phyloP scores from a whole-genome alignment of 2,797 vertebrate species.

The Heteromormyrus szaboi region DNA sequence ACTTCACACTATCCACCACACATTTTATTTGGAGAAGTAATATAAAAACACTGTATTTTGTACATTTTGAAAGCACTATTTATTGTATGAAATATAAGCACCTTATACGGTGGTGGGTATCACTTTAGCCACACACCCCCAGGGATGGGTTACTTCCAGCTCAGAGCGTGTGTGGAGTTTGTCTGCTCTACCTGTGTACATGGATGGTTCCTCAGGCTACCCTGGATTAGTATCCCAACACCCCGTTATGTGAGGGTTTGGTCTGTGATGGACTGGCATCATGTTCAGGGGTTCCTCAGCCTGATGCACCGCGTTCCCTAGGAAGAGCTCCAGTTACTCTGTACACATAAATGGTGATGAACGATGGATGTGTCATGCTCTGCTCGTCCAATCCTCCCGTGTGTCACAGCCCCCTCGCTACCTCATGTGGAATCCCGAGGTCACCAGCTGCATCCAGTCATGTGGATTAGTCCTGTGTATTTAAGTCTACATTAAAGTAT shows the following conservation, averaged over 20 bases:
- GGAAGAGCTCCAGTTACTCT: neutral
- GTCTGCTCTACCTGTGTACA: neutral
- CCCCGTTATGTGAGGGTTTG: neutral
- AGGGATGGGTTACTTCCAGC: neutral
- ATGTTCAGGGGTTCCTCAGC: neutral
- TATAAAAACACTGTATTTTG: neutral
- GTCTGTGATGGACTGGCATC: neutral
- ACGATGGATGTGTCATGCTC: neutral
- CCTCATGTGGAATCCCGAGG: neutral
- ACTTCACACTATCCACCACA: neutral
- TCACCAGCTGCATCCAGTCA: neutral
- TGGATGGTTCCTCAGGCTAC: neutral
- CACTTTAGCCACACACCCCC: neutral
- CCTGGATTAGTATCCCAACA: neutral
- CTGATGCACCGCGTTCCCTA: neutral
- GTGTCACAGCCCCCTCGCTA: neutral
- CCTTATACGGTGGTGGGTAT: neutral
- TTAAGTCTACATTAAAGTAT: neutral
- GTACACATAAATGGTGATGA: neutral
- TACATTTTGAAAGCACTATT: neutral
- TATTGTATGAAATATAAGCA: neutral
- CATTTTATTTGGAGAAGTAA: neutral
- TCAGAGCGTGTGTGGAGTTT: neutral
- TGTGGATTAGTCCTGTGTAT: neutral
- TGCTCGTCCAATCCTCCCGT: neutral